Conservation (phyloP, 2,888 invertebrate genomes). For the Diloba caeruleocephala region DNA sequence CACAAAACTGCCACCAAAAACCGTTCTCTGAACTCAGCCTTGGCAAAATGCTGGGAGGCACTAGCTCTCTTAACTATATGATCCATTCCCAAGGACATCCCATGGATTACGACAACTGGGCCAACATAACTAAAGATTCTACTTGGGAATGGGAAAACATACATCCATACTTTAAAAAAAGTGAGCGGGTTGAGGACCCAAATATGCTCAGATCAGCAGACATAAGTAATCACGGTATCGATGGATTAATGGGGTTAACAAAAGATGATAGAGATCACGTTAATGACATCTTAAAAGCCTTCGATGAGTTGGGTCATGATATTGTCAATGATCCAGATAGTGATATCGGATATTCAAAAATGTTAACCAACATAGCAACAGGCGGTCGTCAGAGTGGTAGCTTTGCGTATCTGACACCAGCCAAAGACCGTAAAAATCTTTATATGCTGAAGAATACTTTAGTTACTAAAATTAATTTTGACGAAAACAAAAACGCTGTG, state of each 20-base stretch:
- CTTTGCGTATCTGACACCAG: slow-evolving; percentile 16
- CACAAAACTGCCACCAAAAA: slow-evolving; percentile 29
- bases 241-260: slow-evolving; percentile 27
- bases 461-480: slow-evolving; percentile 44
- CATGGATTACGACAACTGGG: slow-evolving; percentile 91
- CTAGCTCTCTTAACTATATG: slow-evolving; percentile 90
- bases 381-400: slow-evolving; percentile 32
- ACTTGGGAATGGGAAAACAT: slow-evolving; percentile 49
- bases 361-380: not conserved
- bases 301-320: slow-evolving; percentile 26
- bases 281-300: slow-evolving; percentile 19
- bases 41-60: slow-evolving; percentile 87
- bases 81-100: slow-evolving; percentile 89
- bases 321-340: slow-evolving; percentile 26
- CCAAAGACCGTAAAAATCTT: slow-evolving; percentile 42
- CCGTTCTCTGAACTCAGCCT: slow-evolving; percentile 13
- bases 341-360: slow-evolving; percentile 24
- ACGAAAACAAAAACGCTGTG: slow-evolving; percentile 40
- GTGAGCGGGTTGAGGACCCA: slow-evolving; percentile 22
- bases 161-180: slow-evolving; percentile 43
- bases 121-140: slow-evolving; percentile 86
- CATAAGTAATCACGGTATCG: slow-evolving; percentile 16
- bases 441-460: slow-evolving; percentile 47
- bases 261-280: slow-evolving; percentile 4
- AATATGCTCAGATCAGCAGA: slow-evolving; percentile 7